Conservation (phyloP, 2,797 vertebrate species). For the Falco concolor region DNA sequence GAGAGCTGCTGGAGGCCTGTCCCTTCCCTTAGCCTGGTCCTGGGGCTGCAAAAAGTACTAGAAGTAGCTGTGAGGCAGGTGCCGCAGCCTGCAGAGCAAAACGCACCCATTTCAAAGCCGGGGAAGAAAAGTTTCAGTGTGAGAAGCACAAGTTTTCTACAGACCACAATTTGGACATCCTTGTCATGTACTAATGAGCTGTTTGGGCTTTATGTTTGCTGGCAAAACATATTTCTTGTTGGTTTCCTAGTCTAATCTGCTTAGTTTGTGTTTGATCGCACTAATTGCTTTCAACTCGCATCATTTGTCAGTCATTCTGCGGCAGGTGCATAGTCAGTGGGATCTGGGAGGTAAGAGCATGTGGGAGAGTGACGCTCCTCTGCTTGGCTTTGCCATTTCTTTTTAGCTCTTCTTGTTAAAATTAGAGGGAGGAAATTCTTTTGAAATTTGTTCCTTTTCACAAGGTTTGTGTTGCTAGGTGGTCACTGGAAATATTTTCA, state of each 20-base stretch:
- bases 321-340: background rate
- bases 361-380: background rate
- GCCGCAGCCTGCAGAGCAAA: background rate
- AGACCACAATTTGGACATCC: background rate
- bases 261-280: background rate
- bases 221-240: background rate
- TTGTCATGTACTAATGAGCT: background rate
- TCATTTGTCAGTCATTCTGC: background rate
- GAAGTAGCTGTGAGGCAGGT: background rate
- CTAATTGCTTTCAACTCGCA: background rate
- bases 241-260: background rate
- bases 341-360: background rate
- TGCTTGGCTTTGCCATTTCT: background rate
- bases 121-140: background rate
- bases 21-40: background rate
- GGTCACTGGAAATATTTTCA: background rate
- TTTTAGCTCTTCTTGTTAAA: background rate
- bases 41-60: background rate
- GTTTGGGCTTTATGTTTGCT: background rate
- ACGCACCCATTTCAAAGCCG: rapidly evolving
- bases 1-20: background rate
- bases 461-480: background rate
- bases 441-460: background rate
- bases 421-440: background rate
- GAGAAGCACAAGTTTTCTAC: too few relatives aligned